These are phyloP conservation scores for Monoplex corrugatus DNA, from an alignment of 2,888 invertebrate species.

Conservation along the genomic window DNA sequence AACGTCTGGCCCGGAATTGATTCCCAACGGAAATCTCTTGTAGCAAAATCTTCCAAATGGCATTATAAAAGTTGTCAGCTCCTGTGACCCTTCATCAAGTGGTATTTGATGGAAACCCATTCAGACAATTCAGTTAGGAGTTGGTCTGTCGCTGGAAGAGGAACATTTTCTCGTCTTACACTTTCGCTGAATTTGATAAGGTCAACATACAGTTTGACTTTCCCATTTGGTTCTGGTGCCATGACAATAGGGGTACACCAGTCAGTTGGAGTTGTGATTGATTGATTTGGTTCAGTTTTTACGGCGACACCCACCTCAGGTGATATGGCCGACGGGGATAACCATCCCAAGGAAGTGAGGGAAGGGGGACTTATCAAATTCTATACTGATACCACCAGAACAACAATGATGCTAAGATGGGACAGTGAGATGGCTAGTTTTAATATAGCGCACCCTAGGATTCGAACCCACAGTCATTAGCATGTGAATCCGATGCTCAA, in stretches of 20 bases:
- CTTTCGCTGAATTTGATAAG: background rate
- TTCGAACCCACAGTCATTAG: no score
- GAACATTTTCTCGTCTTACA: background rate
- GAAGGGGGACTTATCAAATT: no score
- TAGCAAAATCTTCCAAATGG: constrained; percentile 43
- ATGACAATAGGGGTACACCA: constrained; percentile 3
- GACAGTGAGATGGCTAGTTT: no score
- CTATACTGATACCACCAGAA: no score
- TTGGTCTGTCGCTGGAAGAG: background rate
- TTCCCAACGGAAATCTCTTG: constrained; percentile 45
- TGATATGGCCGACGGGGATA: no score
- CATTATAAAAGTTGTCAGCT: constrained; percentile 5
- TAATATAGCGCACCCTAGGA: no score
- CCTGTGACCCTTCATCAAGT: background rate
- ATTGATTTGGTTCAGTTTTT: no score
- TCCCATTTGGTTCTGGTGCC: background rate
- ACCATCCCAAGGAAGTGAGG: no score
- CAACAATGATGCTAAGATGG: no score
- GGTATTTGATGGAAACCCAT: constrained; percentile 28
- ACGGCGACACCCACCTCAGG: no score
- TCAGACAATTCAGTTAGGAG: background rate
- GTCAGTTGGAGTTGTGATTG: constrained; percentile 29
- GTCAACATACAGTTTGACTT: background rate
- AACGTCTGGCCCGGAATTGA: constrained; percentile 37
- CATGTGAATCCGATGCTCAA: no score